Evolutionary conservation across 1,140 invertebrate species (phyloP), one percentile per base, ranked within the genome.

Genomic region (Bursaphelenchus mucronatus): DNA sequence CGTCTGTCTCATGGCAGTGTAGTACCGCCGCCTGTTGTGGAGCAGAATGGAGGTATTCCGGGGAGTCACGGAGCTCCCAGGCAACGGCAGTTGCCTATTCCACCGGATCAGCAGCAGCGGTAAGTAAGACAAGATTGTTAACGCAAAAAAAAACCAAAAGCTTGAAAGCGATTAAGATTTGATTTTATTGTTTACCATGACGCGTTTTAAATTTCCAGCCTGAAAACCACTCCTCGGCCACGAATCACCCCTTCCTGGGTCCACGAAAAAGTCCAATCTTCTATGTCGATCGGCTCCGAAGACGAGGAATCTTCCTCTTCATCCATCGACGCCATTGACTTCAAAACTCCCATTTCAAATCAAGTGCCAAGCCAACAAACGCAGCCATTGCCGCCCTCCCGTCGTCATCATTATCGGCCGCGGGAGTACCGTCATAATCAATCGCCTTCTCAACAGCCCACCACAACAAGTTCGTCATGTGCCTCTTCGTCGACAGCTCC

Each of bases 241-340:
- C 53, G 75, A 21, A 80, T 80, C 11, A 76, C 74, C 11, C 78
- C 78, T 13, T 76, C 71, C 17, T 80, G 78, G 78, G 79, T 80
- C 5, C 78, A 81, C 61, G 78, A 80, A 50, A 80, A 80, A 54
- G 76, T 78, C 13, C 75, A 79, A 58, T 73, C 67, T 40, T 73
- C 68, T 49, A 76, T 80, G 64, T 77, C 74, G 21, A 74, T 80
- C 45, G 79, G 71, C 61, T 65, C 63, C n/a, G 77, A 80, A 58
- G 76, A 79, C 50, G 70, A 75, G 40, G 73, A 75, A 19, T 55
- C 52, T 1, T 67, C 64, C 8, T 66, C 67, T 41, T 47, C 41
- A 17, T 67, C 57, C 11, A 43, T 43, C 15, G 57, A 59, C 40
- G 57, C 57, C 11, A 11, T 44, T 9, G 65, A 61, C 21, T 70